Base-by-base conservation (phyloP, 2,888 invertebrate species). In the Dione vanillae region DNA sequence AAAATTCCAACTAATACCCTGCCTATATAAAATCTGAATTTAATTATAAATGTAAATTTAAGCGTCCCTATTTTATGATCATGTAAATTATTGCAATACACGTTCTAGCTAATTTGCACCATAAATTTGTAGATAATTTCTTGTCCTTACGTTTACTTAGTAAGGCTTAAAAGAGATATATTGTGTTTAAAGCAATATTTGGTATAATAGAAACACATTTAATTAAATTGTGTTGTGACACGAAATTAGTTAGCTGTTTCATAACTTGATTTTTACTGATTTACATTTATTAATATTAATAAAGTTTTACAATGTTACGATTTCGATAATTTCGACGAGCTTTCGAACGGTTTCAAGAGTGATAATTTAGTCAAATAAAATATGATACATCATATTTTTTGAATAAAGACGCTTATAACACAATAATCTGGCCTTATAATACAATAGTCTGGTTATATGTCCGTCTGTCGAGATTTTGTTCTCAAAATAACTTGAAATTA, bases 11-110 rank as follows among this genome's bases (percentile, higher is more conserved):
- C 37, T 56, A 56, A 40, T 16, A 56, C n/a, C 35, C n/a, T 27
- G 54, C 54, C 14, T 27, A 45, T 35, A 27, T 35, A 27, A 61
- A 61, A 61, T 61, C n/a, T 10, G n/a, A 49, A 27, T 64, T 49
- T 64, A 52, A 20, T 47, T 43, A 64, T 69, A 54, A 64, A 64
- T 69, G 51, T 45, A 62, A 64, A 64, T 62, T 45, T 51, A n/a
- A 56, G 41, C 20, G 54, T 19, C 40, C 37, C 45, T 64, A 64
- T 64, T 69, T 68, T 68, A 68, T 62, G 52, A 62, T 85, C 89
- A 92, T 90, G 91, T 87, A 90, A 91, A 92, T 92, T 91, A 92
- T 91, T 84, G 87, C 87, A 88, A 85, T 85, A 86, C 80, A 87
- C 87, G 87, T 83, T 79, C 78, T 27, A 79, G 86, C 90, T 91